Conservation (phyloP, 2,113 vertebrate species). For the Pipra filicauda region DNA sequence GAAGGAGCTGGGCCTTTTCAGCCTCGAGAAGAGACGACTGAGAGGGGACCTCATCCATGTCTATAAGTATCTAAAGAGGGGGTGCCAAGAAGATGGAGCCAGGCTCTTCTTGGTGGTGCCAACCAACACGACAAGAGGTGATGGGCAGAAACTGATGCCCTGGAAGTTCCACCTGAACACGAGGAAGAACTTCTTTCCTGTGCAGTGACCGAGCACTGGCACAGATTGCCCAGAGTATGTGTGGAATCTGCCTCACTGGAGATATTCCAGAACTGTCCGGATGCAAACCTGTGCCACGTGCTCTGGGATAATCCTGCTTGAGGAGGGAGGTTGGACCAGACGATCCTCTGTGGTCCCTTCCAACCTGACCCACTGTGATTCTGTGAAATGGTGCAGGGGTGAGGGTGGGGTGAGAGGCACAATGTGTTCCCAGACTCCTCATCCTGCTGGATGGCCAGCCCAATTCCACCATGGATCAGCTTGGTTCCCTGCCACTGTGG, state of each 20-base stretch:
- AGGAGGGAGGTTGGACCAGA: background rate
- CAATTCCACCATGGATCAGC: fast-evolving
- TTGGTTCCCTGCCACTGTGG: background rate
- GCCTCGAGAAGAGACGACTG: background rate
- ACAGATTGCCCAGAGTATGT: background rate
- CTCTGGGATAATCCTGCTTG: background rate
- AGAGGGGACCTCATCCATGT: background rate
- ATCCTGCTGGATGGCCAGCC: fast-evolving
- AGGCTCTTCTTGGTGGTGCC: background rate
- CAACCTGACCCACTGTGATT: background rate
- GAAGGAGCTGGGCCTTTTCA: background rate
- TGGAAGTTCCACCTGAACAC: background rate
- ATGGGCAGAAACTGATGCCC: background rate
- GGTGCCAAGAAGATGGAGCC: background rate
- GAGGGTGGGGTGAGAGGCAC: background rate
- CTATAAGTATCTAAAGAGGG: background rate
- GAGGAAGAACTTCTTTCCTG: background rate
- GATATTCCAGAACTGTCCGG: background rate
- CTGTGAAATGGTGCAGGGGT: background rate
- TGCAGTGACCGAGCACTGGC: background rate
- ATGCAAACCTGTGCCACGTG: background rate
- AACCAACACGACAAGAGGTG: background rate
- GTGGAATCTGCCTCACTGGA: background rate
- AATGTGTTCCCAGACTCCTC: fast-evolving
- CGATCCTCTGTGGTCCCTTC: background rate